phyloP scores from a whole-genome alignment of 2,113 vertebrate species.

The Mola mola region DNA sequence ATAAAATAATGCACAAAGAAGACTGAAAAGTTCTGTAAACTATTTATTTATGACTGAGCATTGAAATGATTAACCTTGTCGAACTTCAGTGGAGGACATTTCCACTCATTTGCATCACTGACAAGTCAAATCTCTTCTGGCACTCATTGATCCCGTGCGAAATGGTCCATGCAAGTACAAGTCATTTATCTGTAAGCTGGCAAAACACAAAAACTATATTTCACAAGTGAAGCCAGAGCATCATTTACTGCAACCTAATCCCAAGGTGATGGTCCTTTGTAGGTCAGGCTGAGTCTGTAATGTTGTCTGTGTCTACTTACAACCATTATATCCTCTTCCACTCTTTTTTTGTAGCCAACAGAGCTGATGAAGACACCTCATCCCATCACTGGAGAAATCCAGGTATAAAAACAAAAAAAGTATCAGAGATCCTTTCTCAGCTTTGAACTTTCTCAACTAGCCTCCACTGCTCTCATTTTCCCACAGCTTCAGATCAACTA shows the following conservation, averaged over 20 bases:
- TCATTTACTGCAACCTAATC: too few species aligned
- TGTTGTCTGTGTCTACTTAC: not conserved
- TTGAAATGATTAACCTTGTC: conserved; percentile 29
- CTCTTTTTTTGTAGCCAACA: conserved; percentile 76
- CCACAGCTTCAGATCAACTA: conserved; percentile 97
- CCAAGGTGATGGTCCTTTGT: too few species aligned
- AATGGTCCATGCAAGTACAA: conserved; percentile 18
- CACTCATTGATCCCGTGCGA: conserved; percentile 14
- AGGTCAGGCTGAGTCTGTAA: not conserved
- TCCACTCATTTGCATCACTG: conserved; percentile 12
- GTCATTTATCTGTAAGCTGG: conserved; percentile 10
- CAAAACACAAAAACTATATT: too few species aligned
- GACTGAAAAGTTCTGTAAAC: too few species aligned
- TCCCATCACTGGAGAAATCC: conserved; percentile 96
- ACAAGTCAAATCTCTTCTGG: conserved; percentile 24
- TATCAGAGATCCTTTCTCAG: too few species aligned
- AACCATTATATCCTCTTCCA: not conserved
- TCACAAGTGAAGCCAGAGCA: too few species aligned
- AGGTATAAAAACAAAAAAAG: conserved; percentile 80
- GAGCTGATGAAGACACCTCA: conserved; percentile 87
- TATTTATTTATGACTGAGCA: not conserved
- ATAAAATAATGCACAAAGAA: too few species aligned
- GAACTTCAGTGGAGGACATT: conserved; percentile 28
- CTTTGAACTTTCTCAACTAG: conserved; percentile 1
- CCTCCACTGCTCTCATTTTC: not conserved